Evolutionary conservation across 2,113 vertebrate genomes (phyloP).

Genomic region (Canis aureus): DNA sequence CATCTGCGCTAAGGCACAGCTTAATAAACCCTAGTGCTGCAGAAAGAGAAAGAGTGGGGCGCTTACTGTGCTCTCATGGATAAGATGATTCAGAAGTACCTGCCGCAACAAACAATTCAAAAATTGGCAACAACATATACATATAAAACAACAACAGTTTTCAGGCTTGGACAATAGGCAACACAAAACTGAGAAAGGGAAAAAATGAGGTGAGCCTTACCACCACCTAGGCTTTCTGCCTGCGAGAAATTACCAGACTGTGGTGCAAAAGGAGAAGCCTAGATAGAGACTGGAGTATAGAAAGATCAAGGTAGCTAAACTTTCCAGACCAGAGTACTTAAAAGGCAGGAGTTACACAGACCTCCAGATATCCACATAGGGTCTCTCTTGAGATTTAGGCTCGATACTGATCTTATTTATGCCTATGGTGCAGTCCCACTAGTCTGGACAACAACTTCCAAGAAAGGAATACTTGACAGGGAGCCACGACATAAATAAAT

Average conservation of each 20-base stretch:
- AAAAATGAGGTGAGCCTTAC: background rate
- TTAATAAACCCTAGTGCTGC: background rate
- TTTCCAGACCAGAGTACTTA: background rate
- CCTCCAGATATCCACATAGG: background rate
- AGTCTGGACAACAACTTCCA: background rate
- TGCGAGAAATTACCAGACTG: background rate
- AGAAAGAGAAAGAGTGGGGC: background rate
- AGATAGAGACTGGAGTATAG: background rate
- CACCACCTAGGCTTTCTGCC: background rate
- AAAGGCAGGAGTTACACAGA: background rate
- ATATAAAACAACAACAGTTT: background rate
- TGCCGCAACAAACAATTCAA: background rate
- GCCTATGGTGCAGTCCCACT: background rate
- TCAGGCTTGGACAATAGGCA: background rate
- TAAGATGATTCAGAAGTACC: background rate
- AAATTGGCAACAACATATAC: background rate
- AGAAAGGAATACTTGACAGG: background rate
- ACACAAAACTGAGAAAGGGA: background rate
- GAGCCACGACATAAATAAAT: background rate
- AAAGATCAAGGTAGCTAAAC: background rate
- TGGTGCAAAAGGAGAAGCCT: background rate
- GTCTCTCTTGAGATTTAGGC: background rate
- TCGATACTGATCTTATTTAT: background rate
- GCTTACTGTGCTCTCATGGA: background rate
- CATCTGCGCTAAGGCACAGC: background rate